Evolutionary conservation across 2,797 vertebrate genomes (phyloP), one percentile per base, ranked within the genome.

Genomic region (Geotrypetes seraphini): DNA sequence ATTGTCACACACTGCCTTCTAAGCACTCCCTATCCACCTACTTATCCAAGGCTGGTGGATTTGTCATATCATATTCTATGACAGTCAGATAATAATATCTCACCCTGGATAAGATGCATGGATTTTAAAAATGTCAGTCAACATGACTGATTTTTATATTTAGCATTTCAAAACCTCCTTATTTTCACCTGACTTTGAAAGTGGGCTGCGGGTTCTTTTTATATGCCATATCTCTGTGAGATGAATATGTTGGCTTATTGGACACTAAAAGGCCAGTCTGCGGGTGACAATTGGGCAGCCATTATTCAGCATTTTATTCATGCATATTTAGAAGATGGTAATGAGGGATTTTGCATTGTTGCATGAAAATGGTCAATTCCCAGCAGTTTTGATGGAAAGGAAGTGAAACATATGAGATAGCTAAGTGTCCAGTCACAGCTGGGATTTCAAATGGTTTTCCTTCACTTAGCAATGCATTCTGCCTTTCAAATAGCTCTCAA

Each of bases 261-360:
- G 91, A 91, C 82, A 84, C 86, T 74, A 91, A 89, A 93, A 93
- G 91, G 92, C 88, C 88, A 85, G 84, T 87, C 86, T 91, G 88
- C 69, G 71, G 86, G 88, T 89, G 89, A 87, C 78, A 86, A 85
- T 81, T 84, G 83, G 78, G 80, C 74, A 81, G 78, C 76, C 85
- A 86, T 82, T 90, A 88, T 88, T 80, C 84, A 81, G 82, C 82
- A 69, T 83, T 90, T 88, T 88, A 90, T 89, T 96, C 93, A 92
- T 97, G 92, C 90, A 96, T 97, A 96, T 95, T 96, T 95, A 97
- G 88, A 66, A 75, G 88, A 97, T 97, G 94, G 77, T 96, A 97
- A 99, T 97, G 85, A 96, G 86, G 12, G 33, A 69, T 85, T 91
- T 90, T 96, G 91, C 91, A 94, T 97, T 91, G 91, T 93, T 91